Conservation (phyloP, 1,140 invertebrate species). For the Propsilocerus akamusi region DNA sequence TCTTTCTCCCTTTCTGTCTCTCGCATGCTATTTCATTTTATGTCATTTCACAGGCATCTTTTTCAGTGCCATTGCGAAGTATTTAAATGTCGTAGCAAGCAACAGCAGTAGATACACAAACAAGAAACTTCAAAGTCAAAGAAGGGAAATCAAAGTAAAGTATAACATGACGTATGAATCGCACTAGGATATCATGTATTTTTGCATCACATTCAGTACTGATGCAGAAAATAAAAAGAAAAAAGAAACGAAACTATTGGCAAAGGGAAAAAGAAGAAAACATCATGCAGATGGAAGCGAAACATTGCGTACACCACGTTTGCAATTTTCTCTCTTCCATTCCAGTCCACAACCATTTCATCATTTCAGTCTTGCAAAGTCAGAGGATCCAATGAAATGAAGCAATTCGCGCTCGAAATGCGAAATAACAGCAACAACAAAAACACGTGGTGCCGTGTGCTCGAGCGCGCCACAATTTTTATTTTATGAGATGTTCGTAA, state of each 20-base stretch:
- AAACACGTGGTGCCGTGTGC: no score
- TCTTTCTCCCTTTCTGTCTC: no score
- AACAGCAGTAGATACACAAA: no score
- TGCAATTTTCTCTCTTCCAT: background rate
- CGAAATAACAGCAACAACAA: no score
- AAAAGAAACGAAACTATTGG: no score
- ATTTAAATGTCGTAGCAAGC: no score
- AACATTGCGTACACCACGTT: background rate
- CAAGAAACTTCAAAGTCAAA: no score
- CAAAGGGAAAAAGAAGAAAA: no score
- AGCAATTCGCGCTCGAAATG: background rate
- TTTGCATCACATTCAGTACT: background rate
- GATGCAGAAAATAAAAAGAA: no score
- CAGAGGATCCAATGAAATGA: background rate
- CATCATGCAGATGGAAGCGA: background rate
- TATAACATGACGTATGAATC: slow-evolving; percentile 1
- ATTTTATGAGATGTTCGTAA: background rate
- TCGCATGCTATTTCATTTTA: no score
- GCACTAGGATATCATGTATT: background rate
- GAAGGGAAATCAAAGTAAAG: background rate
- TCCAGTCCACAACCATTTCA: slow-evolving; percentile 4
- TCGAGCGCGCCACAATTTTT: background rate
- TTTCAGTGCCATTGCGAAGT: no score
- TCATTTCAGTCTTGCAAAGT: slow-evolving; percentile 1
- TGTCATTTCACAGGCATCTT: no score